Base-by-base conservation (phyloP, 2,113 vertebrate species). In the Hylia prasina region DNA sequence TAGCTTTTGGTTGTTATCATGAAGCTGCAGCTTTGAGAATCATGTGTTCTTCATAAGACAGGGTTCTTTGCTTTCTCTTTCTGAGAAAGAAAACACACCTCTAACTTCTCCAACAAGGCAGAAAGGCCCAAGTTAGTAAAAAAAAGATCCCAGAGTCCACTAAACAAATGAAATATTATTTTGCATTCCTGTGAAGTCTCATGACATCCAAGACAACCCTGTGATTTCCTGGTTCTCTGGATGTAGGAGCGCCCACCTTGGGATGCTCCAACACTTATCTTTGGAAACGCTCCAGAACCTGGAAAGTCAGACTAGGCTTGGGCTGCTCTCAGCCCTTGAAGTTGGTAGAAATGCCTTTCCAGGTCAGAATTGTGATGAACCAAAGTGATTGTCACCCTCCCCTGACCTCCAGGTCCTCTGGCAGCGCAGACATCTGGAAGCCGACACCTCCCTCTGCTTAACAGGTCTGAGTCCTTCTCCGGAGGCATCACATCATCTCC, bases 31-130 rank as follows among this genome's bases (percentile, higher is more conserved):
- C 31, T 90, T 90, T 88, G 63, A 82, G 40, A 70, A 72, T 72
- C 45, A 37, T 15, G n/a, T 65, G 53, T 33, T 76, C 21, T 53
- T 93, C 28, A 11, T 69, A 57, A 18, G 42, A 48, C 27, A 40
- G 31, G n/a, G 25, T 13, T 72, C 37, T 82, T 82, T 68, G 37
- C 63, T 90, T 96, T 85, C 37, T 45, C 56, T 88, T 94, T 51
- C 54, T 72, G 54, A 68, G 72, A 86, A 66, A 85, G 16, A 71
- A 48, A 82, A 33, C 35, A 54, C 37, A 17, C 17, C 65, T 66
- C 22, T 48, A 54, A 77, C 31, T 71, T 76, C n/a, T 60, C 20
- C n/a, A 80, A 21, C 24, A 28, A 76, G 31, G 57, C 77, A 87
- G 57, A 64, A 87, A 87, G 57, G 14, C 25, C 12, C 19, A 18